These are phyloP conservation scores for Hirtodrosophila histrioides DNA, from an alignment of 2,888 invertebrate genomes.

Conservation along the genomic window DNA sequence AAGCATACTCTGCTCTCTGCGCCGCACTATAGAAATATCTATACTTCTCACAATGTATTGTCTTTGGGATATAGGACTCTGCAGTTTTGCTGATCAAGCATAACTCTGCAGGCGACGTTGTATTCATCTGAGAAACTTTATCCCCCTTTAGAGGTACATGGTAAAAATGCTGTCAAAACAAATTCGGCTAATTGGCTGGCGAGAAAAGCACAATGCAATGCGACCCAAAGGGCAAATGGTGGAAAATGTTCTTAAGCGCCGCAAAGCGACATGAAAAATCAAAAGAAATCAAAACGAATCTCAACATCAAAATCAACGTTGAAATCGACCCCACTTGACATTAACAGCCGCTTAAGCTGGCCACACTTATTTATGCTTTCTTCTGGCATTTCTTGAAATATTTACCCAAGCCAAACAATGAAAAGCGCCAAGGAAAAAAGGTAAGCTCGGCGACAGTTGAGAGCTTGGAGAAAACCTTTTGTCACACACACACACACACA, in stretches of 20 bases:
- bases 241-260: conserved; percentile 60
- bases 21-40: too few species aligned
- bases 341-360: conserved; percentile 58
- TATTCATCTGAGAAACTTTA: too few species aligned
- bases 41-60: too few species aligned
- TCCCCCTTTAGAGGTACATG: neutral
- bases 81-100: too few species aligned
- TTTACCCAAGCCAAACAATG: conserved; percentile 65
- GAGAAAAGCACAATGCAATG: conserved; percentile 53
- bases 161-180: conserved; percentile 17
- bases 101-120: too few species aligned
- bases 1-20: too few species aligned
- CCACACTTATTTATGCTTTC: conserved; percentile 63
- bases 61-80: too few species aligned
- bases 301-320: conserved; percentile 11
- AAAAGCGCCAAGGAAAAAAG: conserved; percentile 41
- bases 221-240: conserved; percentile 19
- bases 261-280: conserved; percentile 50
- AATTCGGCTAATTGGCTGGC: conserved; percentile 65
- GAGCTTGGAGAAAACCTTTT: conserved; percentile 28
- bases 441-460: conserved; percentile 32
- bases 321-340: conserved; percentile 71
- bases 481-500: conserved; percentile 13
- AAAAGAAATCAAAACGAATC: conserved; percentile 55
- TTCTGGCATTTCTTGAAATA: conserved; percentile 72